Evolutionary conservation across 2,113 vertebrate species (phyloP).

Genomic region (Sterrhoptilus dennistouni): DNA sequence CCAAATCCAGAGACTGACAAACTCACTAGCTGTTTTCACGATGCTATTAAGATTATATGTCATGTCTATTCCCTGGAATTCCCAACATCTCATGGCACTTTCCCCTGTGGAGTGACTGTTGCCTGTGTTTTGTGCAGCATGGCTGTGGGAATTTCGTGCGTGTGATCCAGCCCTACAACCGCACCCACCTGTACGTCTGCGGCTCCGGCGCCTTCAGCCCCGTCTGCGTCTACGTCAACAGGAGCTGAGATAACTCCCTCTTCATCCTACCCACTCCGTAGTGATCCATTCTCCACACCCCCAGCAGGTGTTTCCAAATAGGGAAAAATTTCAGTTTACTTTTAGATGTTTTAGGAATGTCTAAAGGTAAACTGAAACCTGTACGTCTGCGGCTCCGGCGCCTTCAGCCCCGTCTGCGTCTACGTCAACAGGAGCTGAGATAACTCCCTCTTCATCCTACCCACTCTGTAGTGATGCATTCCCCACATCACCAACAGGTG

Average conservation of each 20-base stretch:
- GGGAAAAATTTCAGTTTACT: too few relatives aligned
- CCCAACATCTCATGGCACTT: not conserved
- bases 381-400: constrained; percentile 94
- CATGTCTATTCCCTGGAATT: not conserved
- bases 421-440: constrained; percentile 95
- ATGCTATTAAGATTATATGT: not conserved
- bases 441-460: constrained; percentile 22
- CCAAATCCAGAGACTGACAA: not conserved
- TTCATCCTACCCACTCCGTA: too few relatives aligned
- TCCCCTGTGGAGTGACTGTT: not conserved
- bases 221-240: constrained; percentile 89
- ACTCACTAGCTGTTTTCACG: not conserved
- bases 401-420: constrained; percentile 92
- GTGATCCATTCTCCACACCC: too few relatives aligned
- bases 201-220: constrained; percentile 96
- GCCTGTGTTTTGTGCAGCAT: constrained; percentile 74
- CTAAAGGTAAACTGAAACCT: constrained; percentile 60
- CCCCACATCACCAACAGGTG: too few relatives aligned
- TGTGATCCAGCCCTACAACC: constrained; percentile 92
- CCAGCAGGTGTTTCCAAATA: too few relatives aligned
- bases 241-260: constrained; percentile 86
- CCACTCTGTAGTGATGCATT: too few relatives aligned
- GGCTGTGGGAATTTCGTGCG: constrained; percentile 96
- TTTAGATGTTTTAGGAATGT: too few relatives aligned
- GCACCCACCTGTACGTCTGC: constrained; percentile 94